A percentile compares a stretch with the other conserved stretches of the same genome.
Conservation (phyloP, 2,113 vertebrate species). For the Tauraco erythrolophus region DNA sequence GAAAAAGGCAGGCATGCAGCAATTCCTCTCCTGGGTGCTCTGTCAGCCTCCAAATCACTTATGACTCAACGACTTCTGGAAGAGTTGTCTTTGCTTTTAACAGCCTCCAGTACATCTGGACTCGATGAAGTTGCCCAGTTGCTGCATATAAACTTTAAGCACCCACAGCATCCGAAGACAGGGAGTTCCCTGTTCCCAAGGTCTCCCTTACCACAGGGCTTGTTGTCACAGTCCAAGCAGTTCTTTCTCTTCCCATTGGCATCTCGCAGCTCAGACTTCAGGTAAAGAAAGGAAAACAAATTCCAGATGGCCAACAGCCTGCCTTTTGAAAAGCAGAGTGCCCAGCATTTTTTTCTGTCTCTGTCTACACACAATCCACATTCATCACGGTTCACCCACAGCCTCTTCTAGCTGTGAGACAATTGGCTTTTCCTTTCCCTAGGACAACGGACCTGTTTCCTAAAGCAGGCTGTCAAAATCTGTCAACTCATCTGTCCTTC, state of each 20-base stretch:
- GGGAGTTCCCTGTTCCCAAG: accelerated
- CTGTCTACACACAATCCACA: background rate
- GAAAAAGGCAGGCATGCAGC: background rate
- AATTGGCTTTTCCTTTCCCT: background rate
- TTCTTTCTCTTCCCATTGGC: background rate
- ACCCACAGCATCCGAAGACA: background rate
- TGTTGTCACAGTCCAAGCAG: background rate
- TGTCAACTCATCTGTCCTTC: background rate
- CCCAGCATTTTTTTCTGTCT: background rate
- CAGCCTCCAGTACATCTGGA: background rate
- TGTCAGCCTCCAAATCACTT: background rate
- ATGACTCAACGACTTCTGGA: background rate
- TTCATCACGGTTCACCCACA: background rate
- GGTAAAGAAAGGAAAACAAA: background rate
- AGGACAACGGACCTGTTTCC: background rate
- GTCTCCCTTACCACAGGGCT: background rate
- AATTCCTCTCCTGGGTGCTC: background rate
- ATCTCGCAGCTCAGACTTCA: background rate
- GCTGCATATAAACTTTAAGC: background rate
- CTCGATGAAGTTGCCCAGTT: background rate
- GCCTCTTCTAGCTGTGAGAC: background rate
- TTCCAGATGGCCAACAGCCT: background rate
- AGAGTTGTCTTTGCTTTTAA: background rate
- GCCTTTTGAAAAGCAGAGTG: background rate
- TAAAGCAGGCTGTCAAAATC: background rate